Conservation (phyloP, 2,113 vertebrate species). For the Thamnaconus septentrionalis region DNA sequence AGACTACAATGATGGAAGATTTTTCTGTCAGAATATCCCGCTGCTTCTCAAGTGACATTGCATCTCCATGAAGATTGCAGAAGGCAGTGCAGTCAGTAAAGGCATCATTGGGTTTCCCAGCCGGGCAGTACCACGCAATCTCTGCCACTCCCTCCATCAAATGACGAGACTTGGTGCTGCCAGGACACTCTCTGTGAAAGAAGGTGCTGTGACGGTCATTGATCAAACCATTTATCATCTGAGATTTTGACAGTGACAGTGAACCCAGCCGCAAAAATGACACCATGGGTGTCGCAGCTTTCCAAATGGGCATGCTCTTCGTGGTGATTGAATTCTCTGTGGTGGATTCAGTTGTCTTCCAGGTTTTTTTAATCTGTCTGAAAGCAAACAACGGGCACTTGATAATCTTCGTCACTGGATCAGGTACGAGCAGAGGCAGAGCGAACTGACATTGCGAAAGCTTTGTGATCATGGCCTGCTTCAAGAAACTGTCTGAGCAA, state of each 20-base stretch:
- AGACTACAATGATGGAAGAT: constrained; percentile 64
- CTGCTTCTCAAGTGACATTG: constrained; percentile 52
- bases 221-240: constrained; percentile 75
- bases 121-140: constrained; percentile 80
- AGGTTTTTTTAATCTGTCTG: constrained; percentile 70
- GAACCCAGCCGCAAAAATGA: constrained; percentile 76
- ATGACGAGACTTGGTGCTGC: constrained; percentile 62
- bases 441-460: constrained; percentile 79
- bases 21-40: constrained; percentile 57
- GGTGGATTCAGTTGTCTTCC: background rate
- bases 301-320: constrained; percentile 60
- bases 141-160: constrained; percentile 77
- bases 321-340: constrained; percentile 5
- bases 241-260: constrained; percentile 76
- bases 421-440: constrained; percentile 75
- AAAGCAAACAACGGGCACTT: constrained; percentile 76
- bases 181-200: constrained; percentile 72
- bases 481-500: constrained; percentile 74
- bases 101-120: constrained; percentile 60
- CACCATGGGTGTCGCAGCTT: constrained; percentile 65
- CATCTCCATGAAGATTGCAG: constrained; percentile 75
- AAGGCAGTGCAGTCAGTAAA: constrained; percentile 75
- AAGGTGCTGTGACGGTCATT: constrained; percentile 63
- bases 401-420: constrained; percentile 47
- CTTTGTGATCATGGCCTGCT: constrained; percentile 72